Percentiles rank a stretch among this genome's conserved stretches.
These are phyloP conservation scores for Apamea anceps DNA, from an alignment of 2,888 invertebrate genomes.

Conservation along the genomic window DNA sequence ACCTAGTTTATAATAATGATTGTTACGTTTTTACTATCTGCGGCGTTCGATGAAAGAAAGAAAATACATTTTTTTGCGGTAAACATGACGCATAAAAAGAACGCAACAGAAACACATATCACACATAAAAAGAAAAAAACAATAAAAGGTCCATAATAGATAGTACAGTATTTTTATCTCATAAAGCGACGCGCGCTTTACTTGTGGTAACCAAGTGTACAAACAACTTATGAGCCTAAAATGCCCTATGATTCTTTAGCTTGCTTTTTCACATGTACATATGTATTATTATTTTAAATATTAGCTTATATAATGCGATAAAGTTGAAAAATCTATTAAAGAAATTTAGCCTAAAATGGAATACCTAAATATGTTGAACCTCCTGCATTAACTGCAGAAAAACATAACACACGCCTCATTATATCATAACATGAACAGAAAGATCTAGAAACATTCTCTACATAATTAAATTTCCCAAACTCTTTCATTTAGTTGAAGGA, in stretches of 20 bases:
- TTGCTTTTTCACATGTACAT: too few species aligned
- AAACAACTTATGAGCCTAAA: neutral
- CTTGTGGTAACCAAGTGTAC: too few species aligned
- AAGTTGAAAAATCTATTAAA: too few species aligned
- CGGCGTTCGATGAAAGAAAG: neutral
- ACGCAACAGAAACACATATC: too few species aligned
- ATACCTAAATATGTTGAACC: neutral
- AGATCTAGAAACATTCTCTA: constrained; percentile 2
- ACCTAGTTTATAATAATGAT: constrained; percentile 12
- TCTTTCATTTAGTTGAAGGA: constrained; percentile 1
- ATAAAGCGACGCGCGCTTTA: too few species aligned
- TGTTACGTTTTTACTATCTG: neutral
- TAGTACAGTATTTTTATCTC: too few species aligned
- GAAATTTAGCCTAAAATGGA: neutral
- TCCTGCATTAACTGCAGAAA: neutral
- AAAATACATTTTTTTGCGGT: too few species aligned
- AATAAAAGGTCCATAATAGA: neutral
- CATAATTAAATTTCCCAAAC: constrained; percentile 5
- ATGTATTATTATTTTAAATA: too few species aligned
- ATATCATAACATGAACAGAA: neutral
- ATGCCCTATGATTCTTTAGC: too few species aligned
- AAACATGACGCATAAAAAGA: too few species aligned
- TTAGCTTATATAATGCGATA: too few species aligned
- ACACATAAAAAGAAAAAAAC: too few species aligned
- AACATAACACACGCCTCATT: neutral